Base-by-base conservation (phyloP, 2,113 vertebrate species). In the Gracilinanus agilis region DNA sequence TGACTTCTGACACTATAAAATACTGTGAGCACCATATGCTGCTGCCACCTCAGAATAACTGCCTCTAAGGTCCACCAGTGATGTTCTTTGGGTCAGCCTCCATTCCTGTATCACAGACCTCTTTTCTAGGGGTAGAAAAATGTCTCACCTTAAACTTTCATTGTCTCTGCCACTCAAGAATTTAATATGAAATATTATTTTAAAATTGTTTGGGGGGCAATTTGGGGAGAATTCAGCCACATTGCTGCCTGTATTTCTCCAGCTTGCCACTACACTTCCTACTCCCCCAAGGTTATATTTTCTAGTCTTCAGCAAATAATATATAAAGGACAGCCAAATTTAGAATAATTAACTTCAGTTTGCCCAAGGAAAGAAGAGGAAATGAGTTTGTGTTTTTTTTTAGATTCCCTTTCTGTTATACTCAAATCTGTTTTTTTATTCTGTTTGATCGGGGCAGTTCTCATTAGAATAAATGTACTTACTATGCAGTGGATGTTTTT, bases 221-320 rank as follows among this genome's bases (percentile, higher is more conserved):
- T 75, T 3, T 75, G 16, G 61, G 13, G 61, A n/a, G 12, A 75
- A 3, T n/a, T 75, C 12, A n/a, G 29, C 0, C 29, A 27, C 16
- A 3, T 67, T 75, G 13, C 61, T 19, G 3, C 1, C 61, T 75
- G 3, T 75, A 75, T 34, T 75, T 3, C 27, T 61, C 29, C 61
- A n/a, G 34, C 34, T n/a, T 75, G 12, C 4, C 19, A 16, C 29
- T 34, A 12, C 12, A 75, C n/a, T 34, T 13, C 29, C 4, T 13
- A 19, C 4, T 3, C 29, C 34, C 19, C 49, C 49, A 49, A 40
- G 5, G 56, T 53, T 96, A 11, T 92, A n/a, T n/a, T 97, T 67
- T 94, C 27, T 93, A 21, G 56, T 61, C 92, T 88, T 95, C 23
- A 94, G 49, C 12, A 89, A 96, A 90, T 96, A 92, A 83, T 95